These are phyloP conservation scores for Pseudocheirus occidentalis DNA, from an alignment of 2,797 vertebrate genomes.

Conservation along the genomic window DNA sequence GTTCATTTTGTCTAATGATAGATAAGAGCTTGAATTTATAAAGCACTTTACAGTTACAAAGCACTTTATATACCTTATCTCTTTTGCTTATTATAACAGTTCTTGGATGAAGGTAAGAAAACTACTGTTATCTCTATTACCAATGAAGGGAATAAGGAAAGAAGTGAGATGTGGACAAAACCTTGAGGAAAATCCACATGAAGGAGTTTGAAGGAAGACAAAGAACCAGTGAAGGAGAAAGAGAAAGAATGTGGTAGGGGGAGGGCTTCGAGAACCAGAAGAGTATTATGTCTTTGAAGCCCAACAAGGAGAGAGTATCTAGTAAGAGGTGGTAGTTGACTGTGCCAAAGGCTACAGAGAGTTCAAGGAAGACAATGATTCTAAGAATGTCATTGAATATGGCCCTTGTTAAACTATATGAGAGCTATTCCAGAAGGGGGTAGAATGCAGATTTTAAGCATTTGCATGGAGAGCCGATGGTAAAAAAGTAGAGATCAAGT, in stretches of 20 bases:
- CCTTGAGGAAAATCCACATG: neutral
- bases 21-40: neutral
- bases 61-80: neutral
- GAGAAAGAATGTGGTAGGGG: too few species aligned
- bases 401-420: neutral
- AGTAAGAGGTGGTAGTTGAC: neutral
- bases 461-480: neutral
- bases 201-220: neutral
- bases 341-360: neutral
- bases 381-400: neutral
- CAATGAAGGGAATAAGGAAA: neutral
- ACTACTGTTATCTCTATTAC: neutral
- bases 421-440: neutral
- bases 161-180: neutral
- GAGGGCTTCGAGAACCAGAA: neutral
- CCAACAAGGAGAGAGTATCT: neutral
- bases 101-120: neutral
- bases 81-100: neutral
- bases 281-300: neutral
- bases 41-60: neutral
- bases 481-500: neutral
- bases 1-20: neutral
- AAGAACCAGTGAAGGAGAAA: neutral
- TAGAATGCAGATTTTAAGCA: neutral
- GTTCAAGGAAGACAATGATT: neutral